A percentile compares a stretch with the other conserved stretches of the same genome.
Conservation (phyloP, 2,113 vertebrate species). For the Aphelocoma coerulescens region DNA sequence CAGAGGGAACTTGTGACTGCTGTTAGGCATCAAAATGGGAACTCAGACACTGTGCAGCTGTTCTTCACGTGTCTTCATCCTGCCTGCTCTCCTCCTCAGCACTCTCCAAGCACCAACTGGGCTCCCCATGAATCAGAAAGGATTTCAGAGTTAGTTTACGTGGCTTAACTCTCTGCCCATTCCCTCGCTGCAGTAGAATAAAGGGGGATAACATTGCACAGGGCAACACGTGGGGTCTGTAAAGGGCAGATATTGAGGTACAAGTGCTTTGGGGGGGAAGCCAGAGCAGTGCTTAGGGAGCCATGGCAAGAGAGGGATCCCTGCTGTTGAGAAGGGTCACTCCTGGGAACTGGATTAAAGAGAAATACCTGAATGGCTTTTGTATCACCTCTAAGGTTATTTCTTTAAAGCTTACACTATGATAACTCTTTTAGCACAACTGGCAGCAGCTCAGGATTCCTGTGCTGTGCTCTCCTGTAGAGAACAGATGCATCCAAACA, state of each 20-base stretch:
- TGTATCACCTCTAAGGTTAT: background rate
- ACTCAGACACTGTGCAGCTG: background rate
- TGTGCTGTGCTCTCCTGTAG: background rate
- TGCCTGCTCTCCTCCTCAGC: background rate
- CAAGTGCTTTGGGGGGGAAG: background rate
- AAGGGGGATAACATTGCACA: background rate
- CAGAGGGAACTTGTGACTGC: slow-evolving; percentile 18
- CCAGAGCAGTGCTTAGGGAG: background rate
- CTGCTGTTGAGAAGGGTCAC: background rate
- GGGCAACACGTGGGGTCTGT: background rate
- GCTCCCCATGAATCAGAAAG: background rate
- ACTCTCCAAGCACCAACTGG: accelerated
- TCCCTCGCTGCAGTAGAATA: background rate
- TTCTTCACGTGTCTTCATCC: background rate
- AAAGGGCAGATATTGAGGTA: background rate
- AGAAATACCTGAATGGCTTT: background rate
- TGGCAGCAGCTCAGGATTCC: background rate
- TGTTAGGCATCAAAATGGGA: background rate
- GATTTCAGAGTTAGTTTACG: background rate
- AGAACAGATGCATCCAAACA: background rate
- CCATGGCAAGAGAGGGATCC: background rate
- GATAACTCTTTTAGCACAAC: background rate
- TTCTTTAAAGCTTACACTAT: background rate
- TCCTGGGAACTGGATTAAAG: background rate
- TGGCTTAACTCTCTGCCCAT: background rate